A percentile compares a stretch with the other conserved stretches of the same genome.
These are phyloP conservation scores for Thinocorus orbignyianus DNA, from an alignment of 2,113 vertebrate genomes.

Conservation along the genomic window DNA sequence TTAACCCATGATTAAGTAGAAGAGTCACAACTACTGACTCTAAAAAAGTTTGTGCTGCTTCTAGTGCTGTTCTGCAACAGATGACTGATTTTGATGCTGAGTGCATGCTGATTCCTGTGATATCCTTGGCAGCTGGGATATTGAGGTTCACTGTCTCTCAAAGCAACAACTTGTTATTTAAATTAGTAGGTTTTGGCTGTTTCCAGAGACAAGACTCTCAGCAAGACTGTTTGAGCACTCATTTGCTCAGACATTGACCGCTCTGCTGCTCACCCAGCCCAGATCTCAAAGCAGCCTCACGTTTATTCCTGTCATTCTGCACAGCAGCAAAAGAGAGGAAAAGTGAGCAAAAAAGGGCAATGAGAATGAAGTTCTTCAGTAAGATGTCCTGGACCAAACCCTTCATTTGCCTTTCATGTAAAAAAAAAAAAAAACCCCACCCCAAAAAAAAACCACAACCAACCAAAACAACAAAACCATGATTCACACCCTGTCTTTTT, in stretches of 20 bases:
- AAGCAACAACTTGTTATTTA: background rate
- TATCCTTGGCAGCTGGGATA: background rate
- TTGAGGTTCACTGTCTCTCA: background rate
- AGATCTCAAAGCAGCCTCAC: background rate
- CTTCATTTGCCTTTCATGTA: background rate
- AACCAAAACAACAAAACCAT: background rate
- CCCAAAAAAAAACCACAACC: no score
- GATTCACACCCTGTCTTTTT: background rate
- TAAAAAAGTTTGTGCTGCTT: background rate
- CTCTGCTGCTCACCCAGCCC: background rate
- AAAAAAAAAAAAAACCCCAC: background rate
- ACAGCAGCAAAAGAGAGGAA: background rate
- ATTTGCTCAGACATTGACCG: background rate
- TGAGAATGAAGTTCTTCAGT: background rate
- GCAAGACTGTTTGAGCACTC: background rate
- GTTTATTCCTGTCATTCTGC: background rate
- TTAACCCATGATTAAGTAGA: background rate
- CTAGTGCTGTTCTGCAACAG: background rate
- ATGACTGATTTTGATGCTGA: background rate
- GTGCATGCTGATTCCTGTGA: background rate
- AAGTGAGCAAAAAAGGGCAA: accelerated
- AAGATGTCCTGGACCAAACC: background rate
- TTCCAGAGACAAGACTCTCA: background rate
- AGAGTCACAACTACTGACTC: background rate
- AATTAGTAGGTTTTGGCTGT: background rate